These are phyloP conservation scores for Cydia strobilella DNA, from an alignment of 1,140 invertebrate species.

Conservation along the genomic window DNA sequence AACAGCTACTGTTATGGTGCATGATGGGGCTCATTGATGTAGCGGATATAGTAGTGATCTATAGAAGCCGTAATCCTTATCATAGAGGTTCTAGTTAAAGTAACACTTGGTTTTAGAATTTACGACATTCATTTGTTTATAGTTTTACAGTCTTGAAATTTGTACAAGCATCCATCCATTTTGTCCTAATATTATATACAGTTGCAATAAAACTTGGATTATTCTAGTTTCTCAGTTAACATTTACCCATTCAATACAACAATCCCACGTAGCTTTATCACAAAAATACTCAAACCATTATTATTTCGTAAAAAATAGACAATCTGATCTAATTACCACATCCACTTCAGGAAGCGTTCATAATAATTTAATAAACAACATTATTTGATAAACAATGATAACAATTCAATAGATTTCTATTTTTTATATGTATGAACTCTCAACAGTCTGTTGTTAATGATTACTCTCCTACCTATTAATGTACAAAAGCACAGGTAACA, in stretches of 20 bases:
- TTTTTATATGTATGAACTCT: constrained; percentile 73
- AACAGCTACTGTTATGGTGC: constrained; percentile 12
- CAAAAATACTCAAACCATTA: constrained; percentile 75
- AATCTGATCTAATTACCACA: constrained; percentile 67
- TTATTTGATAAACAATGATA: constrained; percentile 78
- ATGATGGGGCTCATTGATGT: background rate
- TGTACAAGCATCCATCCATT: constrained; percentile 67
- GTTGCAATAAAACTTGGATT: constrained; percentile 50
- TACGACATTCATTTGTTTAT: constrained; percentile 38
- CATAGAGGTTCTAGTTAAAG: constrained; percentile 28
- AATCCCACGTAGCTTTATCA: constrained; percentile 71
- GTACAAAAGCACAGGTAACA: constrained; percentile 68
- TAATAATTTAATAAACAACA: constrained; percentile 78
- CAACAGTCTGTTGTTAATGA: constrained; percentile 74
- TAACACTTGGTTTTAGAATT: constrained; percentile 44
- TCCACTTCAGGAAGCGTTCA: constrained; percentile 73
- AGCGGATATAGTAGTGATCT: constrained; percentile 11
- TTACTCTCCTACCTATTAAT: constrained; percentile 65
- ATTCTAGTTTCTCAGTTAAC: constrained; percentile 58
- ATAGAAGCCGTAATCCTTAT: background rate
- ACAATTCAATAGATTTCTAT: constrained; percentile 76
- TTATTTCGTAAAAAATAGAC: constrained; percentile 75
- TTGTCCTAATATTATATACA: constrained; percentile 60
- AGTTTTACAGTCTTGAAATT: constrained; percentile 75
- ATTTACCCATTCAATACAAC: constrained; percentile 68